Base-by-base conservation (phyloP, 2,888 invertebrate genomes). In the Ganaspis brasiliensis region DNA sequence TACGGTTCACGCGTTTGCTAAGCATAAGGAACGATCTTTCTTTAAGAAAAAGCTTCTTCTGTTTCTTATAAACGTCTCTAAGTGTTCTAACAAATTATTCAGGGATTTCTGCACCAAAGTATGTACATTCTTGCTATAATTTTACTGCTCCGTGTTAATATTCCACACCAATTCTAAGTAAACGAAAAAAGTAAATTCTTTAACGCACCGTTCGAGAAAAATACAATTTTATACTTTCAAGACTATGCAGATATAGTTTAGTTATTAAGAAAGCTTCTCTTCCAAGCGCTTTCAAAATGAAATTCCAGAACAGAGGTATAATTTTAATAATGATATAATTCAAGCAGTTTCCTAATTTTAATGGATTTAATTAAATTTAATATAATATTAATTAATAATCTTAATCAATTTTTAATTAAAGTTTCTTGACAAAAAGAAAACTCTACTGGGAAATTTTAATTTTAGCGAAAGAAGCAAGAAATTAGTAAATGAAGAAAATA, bases 51-150 rank as follows among this genome's bases (percentile, higher is more conserved):
- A 61, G 35, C 2, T 35, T 31, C 37, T 35, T 16, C 16, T 35
- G 9, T 35, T 61, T 61, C 35, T 61, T 61, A 35, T 35, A 61
- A 61, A 16, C n/a, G 35, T 31, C 16, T 19, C 16, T 16, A 61
- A 61, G 59, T 61, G 31, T 61, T 61, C 8, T 35, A 16, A 16
- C 59, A 16, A 59, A 59, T 59, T 59, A 59, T 59, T 26, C 31
- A 59, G 16, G 31, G 31, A 61, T 61, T 61, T 35, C 61, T 16
- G 16, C 19, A 10, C 9, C 1, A 31, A 31, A 14, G n/a, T 61
- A 37, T 61, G 35, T 35, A 61, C 19, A 9, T 21, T 55, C 55
- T 5, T 8, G 35, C 35, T 8, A 61, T 19, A 31, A 35, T 61
- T 35, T 61, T 35, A 35, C 61, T 16, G 19, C 16, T 16, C 19